phyloP scores from a whole-genome alignment of 2,113 vertebrate genomes.

The Crotalus tigris region DNA sequence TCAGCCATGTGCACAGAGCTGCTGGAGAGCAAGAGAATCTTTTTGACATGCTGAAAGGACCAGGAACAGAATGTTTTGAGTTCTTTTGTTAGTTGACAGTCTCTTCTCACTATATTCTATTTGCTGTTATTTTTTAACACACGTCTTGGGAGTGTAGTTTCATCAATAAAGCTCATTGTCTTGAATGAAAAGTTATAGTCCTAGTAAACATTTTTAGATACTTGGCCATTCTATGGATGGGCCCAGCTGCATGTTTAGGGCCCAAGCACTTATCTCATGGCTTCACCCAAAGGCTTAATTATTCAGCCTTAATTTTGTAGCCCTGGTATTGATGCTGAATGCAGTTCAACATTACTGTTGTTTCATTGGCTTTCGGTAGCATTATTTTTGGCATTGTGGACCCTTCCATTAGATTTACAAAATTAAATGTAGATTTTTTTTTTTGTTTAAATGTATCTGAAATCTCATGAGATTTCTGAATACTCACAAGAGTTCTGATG shows the following conservation, averaged over 20 bases:
- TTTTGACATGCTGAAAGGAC: background rate
- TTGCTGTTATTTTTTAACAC: background rate
- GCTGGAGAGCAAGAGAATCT: background rate
- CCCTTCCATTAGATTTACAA: background rate
- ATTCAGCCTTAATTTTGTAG: background rate
- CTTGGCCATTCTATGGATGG: background rate
- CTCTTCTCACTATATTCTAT: background rate
- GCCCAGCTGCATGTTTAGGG: background rate
- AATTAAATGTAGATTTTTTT: background rate
- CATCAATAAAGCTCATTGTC: background rate
- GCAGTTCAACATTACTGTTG: background rate
- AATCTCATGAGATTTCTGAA: background rate
- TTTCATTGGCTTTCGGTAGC: background rate
- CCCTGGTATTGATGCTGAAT: background rate
- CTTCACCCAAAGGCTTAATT: background rate
- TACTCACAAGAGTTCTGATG: background rate
- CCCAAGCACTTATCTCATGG: background rate
- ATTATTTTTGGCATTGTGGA: background rate
- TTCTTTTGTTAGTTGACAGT: background rate
- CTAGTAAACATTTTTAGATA: background rate
- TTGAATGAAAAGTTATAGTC: background rate
- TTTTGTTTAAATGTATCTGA: background rate
- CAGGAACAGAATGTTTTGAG: background rate
- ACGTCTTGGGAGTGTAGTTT: background rate
- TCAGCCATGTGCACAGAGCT: background rate